phyloP scores from a whole-genome alignment of 2,888 invertebrate genomes.

The Heliconius hortense region DNA sequence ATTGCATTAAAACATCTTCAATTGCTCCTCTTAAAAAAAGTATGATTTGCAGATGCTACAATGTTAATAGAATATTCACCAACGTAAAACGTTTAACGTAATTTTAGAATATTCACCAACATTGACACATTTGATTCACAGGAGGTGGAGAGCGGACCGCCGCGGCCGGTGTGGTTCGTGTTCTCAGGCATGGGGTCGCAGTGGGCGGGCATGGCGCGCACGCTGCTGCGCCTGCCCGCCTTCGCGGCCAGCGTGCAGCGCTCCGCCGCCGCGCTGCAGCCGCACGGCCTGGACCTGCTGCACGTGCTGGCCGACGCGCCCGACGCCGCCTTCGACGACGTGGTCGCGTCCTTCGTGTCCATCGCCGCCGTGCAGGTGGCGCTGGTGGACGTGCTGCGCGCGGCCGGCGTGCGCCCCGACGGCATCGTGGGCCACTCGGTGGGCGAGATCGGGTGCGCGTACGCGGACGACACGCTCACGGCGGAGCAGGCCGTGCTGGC shows the following conservation, averaged over 20 bases:
- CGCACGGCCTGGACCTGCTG: constrained; percentile 91
- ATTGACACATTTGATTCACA: constrained; percentile 38
- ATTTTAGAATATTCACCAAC: too few relatives aligned
- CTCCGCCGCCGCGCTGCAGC: constrained; percentile 88
- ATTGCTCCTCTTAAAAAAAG: too few relatives aligned
- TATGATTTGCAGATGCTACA: too few relatives aligned
- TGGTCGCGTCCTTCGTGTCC: constrained; percentile 94
- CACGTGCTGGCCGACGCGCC: constrained; percentile 89
- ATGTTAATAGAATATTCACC: too few relatives aligned
- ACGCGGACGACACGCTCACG: constrained; percentile 97
- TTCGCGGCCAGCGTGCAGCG: constrained; percentile 90
- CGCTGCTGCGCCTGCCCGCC: constrained; percentile 90
- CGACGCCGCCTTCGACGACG: constrained; percentile 90
- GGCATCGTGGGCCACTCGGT: constrained; percentile 98
- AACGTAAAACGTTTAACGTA: too few relatives aligned
- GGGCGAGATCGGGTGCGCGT: constrained; percentile 96
- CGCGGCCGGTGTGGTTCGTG: constrained; percentile 95
- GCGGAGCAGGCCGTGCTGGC: constrained; percentile 96
- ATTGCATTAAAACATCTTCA: too few relatives aligned
- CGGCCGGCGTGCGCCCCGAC: constrained; percentile 91
- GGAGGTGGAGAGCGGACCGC: constrained; percentile 77
- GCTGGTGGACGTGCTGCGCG: constrained; percentile 92
- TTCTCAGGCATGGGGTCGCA: constrained; percentile 99
- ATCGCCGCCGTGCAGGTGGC: constrained; percentile 98
- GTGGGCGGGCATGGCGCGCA: constrained; percentile 97